Evolutionary conservation across 1,140 invertebrate genomes (phyloP).

Genomic region (Diachasma alloeum): DNA sequence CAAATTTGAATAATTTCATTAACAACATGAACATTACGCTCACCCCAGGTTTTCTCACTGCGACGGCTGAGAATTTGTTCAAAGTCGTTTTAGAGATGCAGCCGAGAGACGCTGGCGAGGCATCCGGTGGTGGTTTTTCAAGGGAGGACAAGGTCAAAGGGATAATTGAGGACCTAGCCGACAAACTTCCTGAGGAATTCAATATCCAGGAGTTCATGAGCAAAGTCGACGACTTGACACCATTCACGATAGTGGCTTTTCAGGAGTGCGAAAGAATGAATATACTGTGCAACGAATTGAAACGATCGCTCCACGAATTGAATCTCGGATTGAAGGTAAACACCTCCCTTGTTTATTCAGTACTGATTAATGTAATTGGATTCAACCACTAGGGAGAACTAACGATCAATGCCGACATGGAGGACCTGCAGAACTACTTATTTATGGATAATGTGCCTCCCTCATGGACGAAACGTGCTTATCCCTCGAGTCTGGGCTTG

Average conservation of each 20-base stretch:
- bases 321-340: constrained; percentile 85
- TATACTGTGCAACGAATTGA: constrained; percentile 80
- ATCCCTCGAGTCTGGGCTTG: constrained; percentile 88
- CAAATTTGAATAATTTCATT: background rate
- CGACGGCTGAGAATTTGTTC: constrained; percentile 86
- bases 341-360: constrained; percentile 32
- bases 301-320: constrained; percentile 83
- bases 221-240: constrained; percentile 88
- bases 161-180: constrained; percentile 87
- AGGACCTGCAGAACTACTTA: constrained; percentile 81
- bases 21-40: background rate
- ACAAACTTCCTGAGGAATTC: constrained; percentile 90
- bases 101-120: constrained; percentile 79
- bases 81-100: constrained; percentile 92
- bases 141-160: constrained; percentile 86
- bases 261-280: constrained; percentile 98
- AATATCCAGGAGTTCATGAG: constrained; percentile 86
- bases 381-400: constrained; percentile 77
- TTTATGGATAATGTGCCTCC: constrained; percentile 88
- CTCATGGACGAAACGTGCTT: constrained; percentile 84
- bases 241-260: constrained; percentile 90
- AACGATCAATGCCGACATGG: constrained; percentile 93
- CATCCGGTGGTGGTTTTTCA: constrained; percentile 71
- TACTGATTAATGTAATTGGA: background rate
- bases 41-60: constrained; percentile 76